Conservation (phyloP, 2,888 invertebrate genomes). For the Penaeus monodon region DNA sequence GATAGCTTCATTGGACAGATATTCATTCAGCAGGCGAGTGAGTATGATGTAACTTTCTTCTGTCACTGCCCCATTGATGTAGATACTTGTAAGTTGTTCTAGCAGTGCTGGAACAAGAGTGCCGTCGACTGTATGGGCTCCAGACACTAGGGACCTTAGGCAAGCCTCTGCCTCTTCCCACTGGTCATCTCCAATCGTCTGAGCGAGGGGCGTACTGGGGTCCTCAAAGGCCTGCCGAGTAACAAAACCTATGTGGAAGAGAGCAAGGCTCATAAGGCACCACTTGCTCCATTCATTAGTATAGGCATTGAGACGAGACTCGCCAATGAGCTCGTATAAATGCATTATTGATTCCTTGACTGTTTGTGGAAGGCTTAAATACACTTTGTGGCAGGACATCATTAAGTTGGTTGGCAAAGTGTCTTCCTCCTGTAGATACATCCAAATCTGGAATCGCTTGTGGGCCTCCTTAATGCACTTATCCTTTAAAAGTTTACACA, state of each 20-base stretch:
- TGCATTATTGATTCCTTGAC: constrained; percentile 49
- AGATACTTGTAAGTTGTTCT: constrained; percentile 30
- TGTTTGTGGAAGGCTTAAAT: constrained; percentile 43
- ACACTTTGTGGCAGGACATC: constrained; percentile 49
- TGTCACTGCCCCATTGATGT: constrained; percentile 38
- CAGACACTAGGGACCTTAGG: constrained; percentile 41
- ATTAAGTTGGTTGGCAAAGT: constrained; percentile 31
- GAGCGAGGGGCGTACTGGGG: constrained; percentile 45
- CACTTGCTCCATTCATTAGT: constrained; percentile 54
- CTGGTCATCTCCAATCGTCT: constrained; percentile 50
- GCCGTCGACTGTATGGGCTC: constrained; percentile 23
- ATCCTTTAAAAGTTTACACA: constrained; percentile 35
- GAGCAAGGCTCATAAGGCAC: constrained; percentile 48
- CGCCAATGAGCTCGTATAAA: constrained; percentile 52
- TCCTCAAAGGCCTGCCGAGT: constrained; percentile 52
- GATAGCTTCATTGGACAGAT: constrained; percentile 47
- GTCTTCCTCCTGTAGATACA: constrained; percentile 43
- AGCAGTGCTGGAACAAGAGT: constrained; percentile 30
- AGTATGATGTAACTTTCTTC: constrained; percentile 31
- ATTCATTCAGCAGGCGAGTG: constrained; percentile 30
- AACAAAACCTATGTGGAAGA: constrained; percentile 58
- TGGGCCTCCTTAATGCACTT: constrained; percentile 25
- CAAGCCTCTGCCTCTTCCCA: constrained; percentile 59
- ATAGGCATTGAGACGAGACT: constrained; percentile 42
- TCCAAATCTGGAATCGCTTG: constrained; percentile 60